These are phyloP conservation scores for Australoheros scitulus DNA, from an alignment of 2,113 vertebrate species.

Conservation along the genomic window DNA sequence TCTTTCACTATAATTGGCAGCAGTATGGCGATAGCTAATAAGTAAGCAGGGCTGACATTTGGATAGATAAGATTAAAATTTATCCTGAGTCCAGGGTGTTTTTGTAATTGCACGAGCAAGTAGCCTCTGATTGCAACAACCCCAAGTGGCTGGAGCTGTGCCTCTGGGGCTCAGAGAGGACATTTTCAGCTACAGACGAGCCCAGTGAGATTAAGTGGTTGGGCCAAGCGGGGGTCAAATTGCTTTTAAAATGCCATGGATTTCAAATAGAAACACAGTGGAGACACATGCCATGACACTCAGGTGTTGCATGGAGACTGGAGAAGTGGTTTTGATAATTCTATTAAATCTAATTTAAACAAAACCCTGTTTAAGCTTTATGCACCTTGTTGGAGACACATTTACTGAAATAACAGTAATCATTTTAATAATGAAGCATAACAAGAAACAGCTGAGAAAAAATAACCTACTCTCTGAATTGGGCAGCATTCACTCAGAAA, in stretches of 20 bases:
- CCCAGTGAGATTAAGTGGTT: constrained; percentile 73
- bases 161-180: constrained; percentile 67
- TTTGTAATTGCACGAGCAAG: constrained; percentile 75
- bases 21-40: constrained; percentile 72
- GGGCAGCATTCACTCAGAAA: background rate
- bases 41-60: constrained; percentile 79
- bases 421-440: background rate
- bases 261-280: constrained; percentile 72
- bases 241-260: constrained; percentile 79
- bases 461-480: background rate
- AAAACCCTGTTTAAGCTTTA: background rate
- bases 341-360: constrained; percentile 38
- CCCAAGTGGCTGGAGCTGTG: constrained; percentile 47
- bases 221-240: constrained; percentile 70
- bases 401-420: background rate
- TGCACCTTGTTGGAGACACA: background rate
- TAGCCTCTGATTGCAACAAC: constrained; percentile 67
- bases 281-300: constrained; percentile 57
- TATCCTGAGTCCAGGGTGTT: constrained; percentile 66
- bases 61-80: constrained; percentile 78
- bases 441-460: background rate
- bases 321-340: constrained; percentile 37
- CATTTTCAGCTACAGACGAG: constrained; percentile 70
- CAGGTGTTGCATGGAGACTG: constrained; percentile 60
- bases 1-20: constrained; percentile 72